Evolutionary conservation across 2,113 vertebrate species (phyloP).

Genomic region (Rafetus swinhoei): DNA sequence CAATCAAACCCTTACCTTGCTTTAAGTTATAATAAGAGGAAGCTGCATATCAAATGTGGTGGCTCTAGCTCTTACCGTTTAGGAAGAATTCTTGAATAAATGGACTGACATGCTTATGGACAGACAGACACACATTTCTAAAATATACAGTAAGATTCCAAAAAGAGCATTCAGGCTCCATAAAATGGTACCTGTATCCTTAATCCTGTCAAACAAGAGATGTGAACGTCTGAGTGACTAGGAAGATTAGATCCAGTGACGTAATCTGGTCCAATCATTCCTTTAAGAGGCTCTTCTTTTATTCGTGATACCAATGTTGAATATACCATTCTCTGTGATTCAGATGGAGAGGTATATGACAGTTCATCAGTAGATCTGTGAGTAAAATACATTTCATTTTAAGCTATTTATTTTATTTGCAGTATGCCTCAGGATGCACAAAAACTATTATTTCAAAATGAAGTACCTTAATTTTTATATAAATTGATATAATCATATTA

Average conservation of each 20-base stretch:
- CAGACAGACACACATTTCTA: too few species aligned
- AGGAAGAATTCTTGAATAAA: too few species aligned
- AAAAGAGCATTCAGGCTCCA: neutral
- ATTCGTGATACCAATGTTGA: constrained; percentile 80
- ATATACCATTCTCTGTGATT: constrained; percentile 82
- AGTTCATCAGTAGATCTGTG: constrained; percentile 72
- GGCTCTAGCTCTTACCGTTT: too few species aligned
- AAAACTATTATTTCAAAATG: neutral
- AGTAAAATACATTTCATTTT: neutral
- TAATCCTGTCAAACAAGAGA: constrained; percentile 93
- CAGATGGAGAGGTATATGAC: constrained; percentile 80
- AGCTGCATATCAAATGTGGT: too few species aligned
- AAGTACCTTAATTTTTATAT: neutral
- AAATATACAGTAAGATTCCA: neutral
- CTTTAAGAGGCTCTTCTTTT: constrained; percentile 80
- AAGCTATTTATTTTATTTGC: neutral
- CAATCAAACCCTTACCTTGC: too few species aligned
- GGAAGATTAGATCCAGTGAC: constrained; percentile 96
- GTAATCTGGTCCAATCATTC: constrained; percentile 87
- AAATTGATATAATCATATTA: neutral
- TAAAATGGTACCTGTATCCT: constrained; percentile 89
- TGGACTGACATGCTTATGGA: too few species aligned
- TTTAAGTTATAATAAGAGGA: too few species aligned
- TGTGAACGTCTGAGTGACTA: constrained; percentile 91
- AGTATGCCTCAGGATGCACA: neutral